A percentile compares a stretch with the other conserved stretches of the same genome.
Conservation (phyloP, 2,888 invertebrate genomes). For the Drosophila mayaguana region DNA sequence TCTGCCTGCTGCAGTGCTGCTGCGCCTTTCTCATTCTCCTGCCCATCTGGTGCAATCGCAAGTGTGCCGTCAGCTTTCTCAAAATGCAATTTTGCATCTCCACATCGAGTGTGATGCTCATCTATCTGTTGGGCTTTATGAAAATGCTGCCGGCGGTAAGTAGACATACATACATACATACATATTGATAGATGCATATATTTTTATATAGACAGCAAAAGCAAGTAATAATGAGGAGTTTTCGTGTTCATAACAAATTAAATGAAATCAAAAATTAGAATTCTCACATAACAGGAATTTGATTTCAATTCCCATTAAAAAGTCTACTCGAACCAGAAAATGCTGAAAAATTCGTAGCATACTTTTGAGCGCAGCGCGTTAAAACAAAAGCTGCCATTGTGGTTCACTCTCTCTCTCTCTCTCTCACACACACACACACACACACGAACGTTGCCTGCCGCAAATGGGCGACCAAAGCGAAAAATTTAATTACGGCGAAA, state of each 20-base stretch:
- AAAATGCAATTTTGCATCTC: conserved; percentile 90
- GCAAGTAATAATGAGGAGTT: not conserved
- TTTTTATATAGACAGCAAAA: no score
- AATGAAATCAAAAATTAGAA: conserved; percentile 6
- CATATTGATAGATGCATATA: not conserved
- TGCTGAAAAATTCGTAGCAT: conserved; percentile 7
- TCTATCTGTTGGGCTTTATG: conserved; percentile 86
- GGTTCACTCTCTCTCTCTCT: not conserved
- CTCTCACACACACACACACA: not conserved
- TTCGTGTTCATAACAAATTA: not conserved
- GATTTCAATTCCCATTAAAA: not conserved
- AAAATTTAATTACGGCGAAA: conserved; percentile 73
- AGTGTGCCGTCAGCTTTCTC: conserved; percentile 87
- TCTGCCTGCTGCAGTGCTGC: conserved; percentile 85
- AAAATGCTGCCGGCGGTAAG: conserved; percentile 86
- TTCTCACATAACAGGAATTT: not conserved
- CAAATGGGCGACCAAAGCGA: conserved; percentile 52
- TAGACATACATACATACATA: conserved; percentile 24
- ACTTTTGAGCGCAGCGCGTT: conserved; percentile 14
- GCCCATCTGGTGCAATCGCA: conserved; percentile 85
- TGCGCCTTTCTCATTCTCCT: conserved; percentile 84
- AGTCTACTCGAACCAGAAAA: not conserved
- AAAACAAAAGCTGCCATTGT: conserved; percentile 12
- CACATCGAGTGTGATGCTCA: conserved; percentile 90
- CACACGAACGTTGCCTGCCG: not conserved